These are phyloP conservation scores for Picathartes gymnocephalus DNA, from an alignment of 2,113 vertebrate genomes.

Conservation along the genomic window DNA sequence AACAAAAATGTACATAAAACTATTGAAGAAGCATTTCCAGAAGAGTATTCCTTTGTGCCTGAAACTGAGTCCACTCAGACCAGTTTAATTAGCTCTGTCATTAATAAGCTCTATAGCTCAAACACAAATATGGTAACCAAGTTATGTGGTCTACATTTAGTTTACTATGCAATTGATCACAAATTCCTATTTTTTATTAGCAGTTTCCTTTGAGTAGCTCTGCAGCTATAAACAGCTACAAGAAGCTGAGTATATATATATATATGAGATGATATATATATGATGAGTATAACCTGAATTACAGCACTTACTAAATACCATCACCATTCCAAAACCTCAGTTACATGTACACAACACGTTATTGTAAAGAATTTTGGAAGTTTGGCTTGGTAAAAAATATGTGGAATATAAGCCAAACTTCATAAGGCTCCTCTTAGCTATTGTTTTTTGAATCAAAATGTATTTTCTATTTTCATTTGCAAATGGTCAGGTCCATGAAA, in stretches of 20 bases:
- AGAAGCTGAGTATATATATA: neutral
- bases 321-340: neutral
- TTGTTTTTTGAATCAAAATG: neutral
- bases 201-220: neutral
- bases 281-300: neutral
- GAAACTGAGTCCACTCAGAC: neutral
- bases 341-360: neutral
- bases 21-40: neutral
- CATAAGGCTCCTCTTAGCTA: neutral
- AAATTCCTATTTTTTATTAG: neutral
- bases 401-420: neutral
- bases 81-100: neutral
- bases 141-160: neutral
- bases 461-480: neutral
- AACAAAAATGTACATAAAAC: neutral
- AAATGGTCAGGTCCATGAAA: neutral
- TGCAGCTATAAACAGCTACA: neutral
- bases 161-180: neutral
- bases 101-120: neutral
- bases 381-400: neutral
- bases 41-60: neutral
- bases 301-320: neutral
- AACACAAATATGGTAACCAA: fast-evolving
- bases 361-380: neutral
- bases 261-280: neutral